A percentile compares a stretch with the other conserved stretches of the same genome.
phyloP scores from a whole-genome alignment of 2,888 invertebrate species.

The Melolontha melolontha region DNA sequence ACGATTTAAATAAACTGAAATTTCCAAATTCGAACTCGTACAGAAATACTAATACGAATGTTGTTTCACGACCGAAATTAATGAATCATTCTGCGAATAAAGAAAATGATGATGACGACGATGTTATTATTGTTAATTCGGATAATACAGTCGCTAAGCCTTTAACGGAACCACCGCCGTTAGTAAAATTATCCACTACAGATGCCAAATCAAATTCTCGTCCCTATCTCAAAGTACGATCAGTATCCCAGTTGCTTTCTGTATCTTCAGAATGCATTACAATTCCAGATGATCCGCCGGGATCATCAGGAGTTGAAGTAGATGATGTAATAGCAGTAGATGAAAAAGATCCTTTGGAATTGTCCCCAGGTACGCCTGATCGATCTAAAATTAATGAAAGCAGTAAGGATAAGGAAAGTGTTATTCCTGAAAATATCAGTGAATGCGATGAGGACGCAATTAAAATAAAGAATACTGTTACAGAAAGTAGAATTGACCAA shows the following conservation, averaged over 20 bases:
- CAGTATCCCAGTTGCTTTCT: slow-evolving; percentile 56
- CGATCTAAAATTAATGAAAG: neutral
- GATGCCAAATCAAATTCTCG: slow-evolving; percentile 25
- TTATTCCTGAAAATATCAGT: slow-evolving; percentile 26
- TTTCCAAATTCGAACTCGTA: slow-evolving; percentile 61
- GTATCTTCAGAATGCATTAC: slow-evolving; percentile 60
- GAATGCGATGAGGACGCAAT: slow-evolving; percentile 28
- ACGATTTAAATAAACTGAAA: slow-evolving; percentile 65
- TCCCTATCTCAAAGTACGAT: slow-evolving; percentile 57
- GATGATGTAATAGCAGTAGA: slow-evolving; percentile 32
- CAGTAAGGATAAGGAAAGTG: slow-evolving; percentile 1
- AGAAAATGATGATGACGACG: slow-evolving; percentile 61
- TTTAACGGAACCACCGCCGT: slow-evolving; percentile 10
- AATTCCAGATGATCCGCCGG: slow-evolving; percentile 58
- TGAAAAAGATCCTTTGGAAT: slow-evolving; percentile 28
- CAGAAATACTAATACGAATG: neutral
- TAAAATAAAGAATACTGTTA: slow-evolving; percentile 43
- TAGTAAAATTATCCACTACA: slow-evolving; percentile 11
- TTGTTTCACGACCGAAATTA: neutral
- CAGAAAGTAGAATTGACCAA: slow-evolving; percentile 47
- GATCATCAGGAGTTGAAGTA: neutral
- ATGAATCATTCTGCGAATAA: neutral
- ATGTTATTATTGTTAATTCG: slow-evolving; percentile 67
- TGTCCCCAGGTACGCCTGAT: slow-evolving; percentile 3
- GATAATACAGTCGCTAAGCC: slow-evolving; percentile 27